These are phyloP conservation scores for Trachops cirrhosus DNA, from an alignment of 2,797 vertebrate species.

Conservation along the genomic window DNA sequence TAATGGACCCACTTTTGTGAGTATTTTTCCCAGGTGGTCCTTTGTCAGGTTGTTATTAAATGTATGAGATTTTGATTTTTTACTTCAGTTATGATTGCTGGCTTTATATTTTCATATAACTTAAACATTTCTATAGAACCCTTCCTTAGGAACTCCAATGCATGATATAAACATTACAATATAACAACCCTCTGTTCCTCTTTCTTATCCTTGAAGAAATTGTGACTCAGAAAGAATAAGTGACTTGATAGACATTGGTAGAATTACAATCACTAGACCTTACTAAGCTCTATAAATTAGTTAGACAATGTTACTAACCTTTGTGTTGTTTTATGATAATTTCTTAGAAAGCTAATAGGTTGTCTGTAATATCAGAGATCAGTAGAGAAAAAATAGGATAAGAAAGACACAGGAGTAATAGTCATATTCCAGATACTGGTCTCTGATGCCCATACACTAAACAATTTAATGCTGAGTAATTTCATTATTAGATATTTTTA, in stretches of 20 bases:
- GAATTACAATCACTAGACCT: background rate
- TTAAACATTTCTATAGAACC: background rate
- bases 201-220: background rate
- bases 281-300: background rate
- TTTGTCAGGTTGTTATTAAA: background rate
- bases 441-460: background rate
- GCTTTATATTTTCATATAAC: background rate
- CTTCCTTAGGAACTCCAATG: background rate
- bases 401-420: background rate
- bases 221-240: slow-evolving; percentile 7
- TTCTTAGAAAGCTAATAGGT: background rate
- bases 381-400: background rate
- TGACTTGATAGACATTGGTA: background rate
- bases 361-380: background rate
- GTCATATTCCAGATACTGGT: background rate
- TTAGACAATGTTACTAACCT: background rate
- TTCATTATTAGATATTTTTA: slow-evolving; percentile 7
- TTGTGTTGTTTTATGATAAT: background rate
- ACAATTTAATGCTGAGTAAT: background rate
- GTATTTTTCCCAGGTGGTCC: background rate
- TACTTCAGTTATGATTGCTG: background rate
- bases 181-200: background rate
- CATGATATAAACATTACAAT: background rate
- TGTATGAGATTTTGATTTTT: background rate
- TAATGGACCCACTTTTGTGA: background rate